Percentiles rank a stretch among this genome's conserved stretches.
Conservation (phyloP, 2,888 invertebrate genomes). For the Sarcophaga rosellei region DNA sequence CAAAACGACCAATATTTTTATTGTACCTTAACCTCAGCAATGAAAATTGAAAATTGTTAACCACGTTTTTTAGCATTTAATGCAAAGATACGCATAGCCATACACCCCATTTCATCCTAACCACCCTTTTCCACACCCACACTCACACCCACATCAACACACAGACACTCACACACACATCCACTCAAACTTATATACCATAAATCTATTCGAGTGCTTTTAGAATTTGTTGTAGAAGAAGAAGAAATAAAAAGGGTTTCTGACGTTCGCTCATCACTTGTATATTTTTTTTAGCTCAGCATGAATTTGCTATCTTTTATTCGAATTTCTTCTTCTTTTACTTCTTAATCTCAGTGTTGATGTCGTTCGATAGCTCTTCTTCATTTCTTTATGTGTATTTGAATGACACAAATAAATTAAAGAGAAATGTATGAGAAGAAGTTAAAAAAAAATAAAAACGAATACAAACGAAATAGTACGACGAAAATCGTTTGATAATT, state of each 20-base stretch:
- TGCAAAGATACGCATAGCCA: constrained; percentile 13
- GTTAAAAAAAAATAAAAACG: neutral
- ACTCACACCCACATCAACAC: neutral
- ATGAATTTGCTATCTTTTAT: neutral
- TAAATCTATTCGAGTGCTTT: no score
- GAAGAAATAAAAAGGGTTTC: neutral
- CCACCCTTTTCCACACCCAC: neutral
- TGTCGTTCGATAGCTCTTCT: neutral
- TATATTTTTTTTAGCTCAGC: neutral
- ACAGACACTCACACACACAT: neutral
- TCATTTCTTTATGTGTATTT: neutral
- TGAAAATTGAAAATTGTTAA: constrained; percentile 66
- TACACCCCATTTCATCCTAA: no score
- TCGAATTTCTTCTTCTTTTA: neutral
- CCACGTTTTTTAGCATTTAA: constrained; percentile 56
- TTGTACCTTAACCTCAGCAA: constrained; percentile 68
- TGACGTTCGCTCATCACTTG: neutral
- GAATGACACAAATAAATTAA: neutral
- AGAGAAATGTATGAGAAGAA: neutral
- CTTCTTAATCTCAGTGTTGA: neutral
- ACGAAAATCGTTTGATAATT: neutral
- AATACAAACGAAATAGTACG: constrained; percentile 5
- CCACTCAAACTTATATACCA: neutral
- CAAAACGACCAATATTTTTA: constrained; percentile 63
- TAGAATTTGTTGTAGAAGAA: neutral